Conservation (phyloP, 37 sponge, comb jelly and placozoan genomes). For the Aphrocallistes beatrix region DNA sequence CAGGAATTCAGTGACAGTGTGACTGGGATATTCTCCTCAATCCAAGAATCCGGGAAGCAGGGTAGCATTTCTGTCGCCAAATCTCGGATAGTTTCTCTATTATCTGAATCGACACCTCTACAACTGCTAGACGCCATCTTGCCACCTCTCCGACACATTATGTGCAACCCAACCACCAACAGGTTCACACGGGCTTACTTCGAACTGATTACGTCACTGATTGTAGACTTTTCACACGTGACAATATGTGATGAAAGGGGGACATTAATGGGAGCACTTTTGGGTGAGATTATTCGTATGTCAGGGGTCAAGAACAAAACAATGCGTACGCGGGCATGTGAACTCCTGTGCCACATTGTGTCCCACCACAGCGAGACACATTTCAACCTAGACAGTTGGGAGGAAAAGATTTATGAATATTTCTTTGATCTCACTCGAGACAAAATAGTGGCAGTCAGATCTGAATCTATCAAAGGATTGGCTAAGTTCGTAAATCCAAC, state of each 20-base stretch:
- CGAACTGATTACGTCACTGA: not conserved
- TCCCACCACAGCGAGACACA: not conserved
- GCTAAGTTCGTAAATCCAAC: not conserved
- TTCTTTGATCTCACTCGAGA: not conserved
- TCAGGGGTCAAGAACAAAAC: not conserved
- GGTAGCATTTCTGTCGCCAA: not conserved
- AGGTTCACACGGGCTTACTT: not conserved
- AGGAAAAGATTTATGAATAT: not conserved
- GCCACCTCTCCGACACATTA: conserved; percentile 17
- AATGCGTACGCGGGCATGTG: not conserved
- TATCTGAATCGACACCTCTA: not conserved
- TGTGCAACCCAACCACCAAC: not conserved
- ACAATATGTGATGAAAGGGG: not conserved
- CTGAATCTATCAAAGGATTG: not conserved
- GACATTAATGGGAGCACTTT: not conserved
- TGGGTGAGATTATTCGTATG: not conserved
- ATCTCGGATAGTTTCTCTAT: not conserved
- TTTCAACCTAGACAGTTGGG: not conserved
- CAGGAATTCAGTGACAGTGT: not conserved
- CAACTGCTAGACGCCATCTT: not conserved
- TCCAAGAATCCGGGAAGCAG: not conserved
- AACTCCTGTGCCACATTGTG: conserved; percentile 5
- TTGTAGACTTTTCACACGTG: not conserved
- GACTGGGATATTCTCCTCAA: not conserved
- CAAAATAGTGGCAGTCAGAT: not conserved